Percentiles rank a stretch among this genome's conserved stretches.
phyloP scores from a whole-genome alignment of 1,140 invertebrate species.

The Leptopilina clavipes region DNA sequence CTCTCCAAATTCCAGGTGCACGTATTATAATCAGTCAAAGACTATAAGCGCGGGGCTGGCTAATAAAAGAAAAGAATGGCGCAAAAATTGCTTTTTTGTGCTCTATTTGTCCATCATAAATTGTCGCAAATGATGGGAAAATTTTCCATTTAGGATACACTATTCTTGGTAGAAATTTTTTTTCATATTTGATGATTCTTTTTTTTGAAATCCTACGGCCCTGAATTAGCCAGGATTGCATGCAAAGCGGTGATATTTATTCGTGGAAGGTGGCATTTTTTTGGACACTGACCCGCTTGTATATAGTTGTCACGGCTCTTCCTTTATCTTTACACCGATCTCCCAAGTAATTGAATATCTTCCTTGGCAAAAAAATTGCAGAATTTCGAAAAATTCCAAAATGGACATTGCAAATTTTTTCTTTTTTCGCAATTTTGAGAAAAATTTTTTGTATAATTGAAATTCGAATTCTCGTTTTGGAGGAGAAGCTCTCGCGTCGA shows the following conservation, averaged over 20 bases:
- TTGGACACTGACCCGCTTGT: conserved; percentile 57
- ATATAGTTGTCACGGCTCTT: conserved; percentile 65
- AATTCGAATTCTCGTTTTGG: too few species aligned
- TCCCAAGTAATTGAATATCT: conserved; percentile 66
- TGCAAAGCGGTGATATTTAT: conserved; percentile 60
- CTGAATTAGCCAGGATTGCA: conserved; percentile 44
- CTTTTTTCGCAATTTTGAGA: too few species aligned
- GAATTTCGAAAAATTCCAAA: background rate
- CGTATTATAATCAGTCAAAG: conserved; percentile 20
- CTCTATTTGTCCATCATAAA: too few species aligned
- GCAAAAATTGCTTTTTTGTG: background rate
- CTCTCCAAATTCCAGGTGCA: conserved; percentile 45
- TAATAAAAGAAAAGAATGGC: background rate
- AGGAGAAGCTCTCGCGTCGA: too few species aligned
- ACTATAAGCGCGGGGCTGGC: too few species aligned
- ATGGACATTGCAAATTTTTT: too few species aligned
- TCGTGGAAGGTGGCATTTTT: conserved; percentile 62
- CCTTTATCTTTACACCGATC: conserved; percentile 64
- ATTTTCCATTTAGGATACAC: background rate
- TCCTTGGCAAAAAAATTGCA: conserved; percentile 37
- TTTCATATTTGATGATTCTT: background rate
- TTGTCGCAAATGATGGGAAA: too few species aligned
- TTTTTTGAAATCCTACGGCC: conserved; percentile 41
- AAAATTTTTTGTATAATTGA: too few species aligned
- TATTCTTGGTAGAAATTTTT: too few species aligned